These are phyloP conservation scores for Cactoblastis cactorum DNA, from an alignment of 2,888 invertebrate species.

Conservation along the genomic window DNA sequence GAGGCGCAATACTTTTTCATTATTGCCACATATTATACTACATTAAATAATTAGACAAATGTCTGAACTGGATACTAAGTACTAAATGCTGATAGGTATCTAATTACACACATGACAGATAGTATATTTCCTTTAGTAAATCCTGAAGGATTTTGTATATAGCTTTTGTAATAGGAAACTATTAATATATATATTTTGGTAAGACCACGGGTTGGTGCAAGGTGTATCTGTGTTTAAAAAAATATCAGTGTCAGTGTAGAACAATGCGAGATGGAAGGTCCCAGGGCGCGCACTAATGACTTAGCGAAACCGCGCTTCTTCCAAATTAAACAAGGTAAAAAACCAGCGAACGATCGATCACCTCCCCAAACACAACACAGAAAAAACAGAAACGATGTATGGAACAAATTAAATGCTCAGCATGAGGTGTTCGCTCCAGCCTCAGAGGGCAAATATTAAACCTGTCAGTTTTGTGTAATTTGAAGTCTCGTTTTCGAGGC, in stretches of 20 bases:
- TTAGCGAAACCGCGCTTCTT: conserved; percentile 71
- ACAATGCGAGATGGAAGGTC: conserved; percentile 49
- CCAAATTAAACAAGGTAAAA: conserved; percentile 75
- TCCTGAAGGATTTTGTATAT: too few species aligned
- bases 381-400: conserved; percentile 72
- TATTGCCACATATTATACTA: too few species aligned
- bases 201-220: too few species aligned
- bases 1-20: too few species aligned
- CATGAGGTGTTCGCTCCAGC: conserved; percentile 60
- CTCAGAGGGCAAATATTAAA: conserved; percentile 74
- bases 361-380: conserved; percentile 70
- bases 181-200: too few species aligned
- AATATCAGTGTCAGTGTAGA: conserved; percentile 44
- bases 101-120: too few species aligned
- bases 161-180: too few species aligned
- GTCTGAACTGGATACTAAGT: too few species aligned
- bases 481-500: conserved; percentile 69
- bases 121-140: too few species aligned
- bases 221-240: too few species aligned
- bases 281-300: conserved; percentile 59
- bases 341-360: conserved; percentile 75
- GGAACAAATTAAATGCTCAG: conserved; percentile 78
- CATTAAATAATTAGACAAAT: too few species aligned
- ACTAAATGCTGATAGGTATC: too few species aligned
- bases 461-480: conserved; percentile 75